Evolutionary conservation across 2,113 vertebrate species (phyloP).

Genomic region (Conger conger): DNA sequence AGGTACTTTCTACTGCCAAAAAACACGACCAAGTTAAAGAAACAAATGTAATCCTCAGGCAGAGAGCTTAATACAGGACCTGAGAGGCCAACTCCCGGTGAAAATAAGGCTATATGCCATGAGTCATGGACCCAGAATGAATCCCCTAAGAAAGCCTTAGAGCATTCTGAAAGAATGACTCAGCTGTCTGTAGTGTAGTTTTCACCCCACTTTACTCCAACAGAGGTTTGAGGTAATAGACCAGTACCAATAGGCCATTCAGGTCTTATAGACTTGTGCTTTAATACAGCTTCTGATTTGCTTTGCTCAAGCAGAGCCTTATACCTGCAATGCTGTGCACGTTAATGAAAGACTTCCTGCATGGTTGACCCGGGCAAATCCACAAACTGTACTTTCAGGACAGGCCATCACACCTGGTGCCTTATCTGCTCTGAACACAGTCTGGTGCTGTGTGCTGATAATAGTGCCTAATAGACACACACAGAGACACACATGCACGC

Average conservation of each 20-base stretch:
- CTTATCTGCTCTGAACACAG: conserved; percentile 6
- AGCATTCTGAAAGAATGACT: not conserved
- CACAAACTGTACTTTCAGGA: not conserved
- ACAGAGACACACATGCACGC: not conserved
- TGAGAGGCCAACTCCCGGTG: no score
- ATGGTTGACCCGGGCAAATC: not conserved
- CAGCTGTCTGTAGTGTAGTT: not conserved
- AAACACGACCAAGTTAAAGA: not conserved
- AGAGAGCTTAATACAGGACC: no score
- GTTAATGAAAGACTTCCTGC: not conserved
- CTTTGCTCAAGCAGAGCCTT: no score
- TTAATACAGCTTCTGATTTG: no score
- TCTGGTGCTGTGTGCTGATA: conserved; percentile 1
- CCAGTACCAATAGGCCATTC: not conserved
- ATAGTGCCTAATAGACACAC: not conserved
- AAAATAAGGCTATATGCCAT: no score
- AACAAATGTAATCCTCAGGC: no score
- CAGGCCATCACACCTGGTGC: not conserved
- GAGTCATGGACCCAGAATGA: no score
- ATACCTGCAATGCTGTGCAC: not conserved
- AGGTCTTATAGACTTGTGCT: not conserved
- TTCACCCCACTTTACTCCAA: not conserved
- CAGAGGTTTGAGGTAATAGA: not conserved
- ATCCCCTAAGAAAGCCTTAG: no score
- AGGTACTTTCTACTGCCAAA: not conserved